Percentiles rank a stretch among this genome's conserved stretches.
Conservation (phyloP, 2,797 vertebrate genomes). For the Myripristis jacobus region DNA sequence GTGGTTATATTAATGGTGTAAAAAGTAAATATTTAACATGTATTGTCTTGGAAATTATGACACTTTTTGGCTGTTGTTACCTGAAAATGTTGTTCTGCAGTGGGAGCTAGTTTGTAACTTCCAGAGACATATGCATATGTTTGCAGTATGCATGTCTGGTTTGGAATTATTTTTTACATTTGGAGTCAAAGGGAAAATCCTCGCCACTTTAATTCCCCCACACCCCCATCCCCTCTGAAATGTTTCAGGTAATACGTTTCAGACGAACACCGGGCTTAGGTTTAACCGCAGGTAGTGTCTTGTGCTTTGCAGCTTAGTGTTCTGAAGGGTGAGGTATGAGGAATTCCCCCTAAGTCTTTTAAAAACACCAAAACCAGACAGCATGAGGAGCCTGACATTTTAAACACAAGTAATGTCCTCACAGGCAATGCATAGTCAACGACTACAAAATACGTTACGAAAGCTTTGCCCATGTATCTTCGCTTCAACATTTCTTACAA, state of each 20-base stretch:
- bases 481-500: conserved; percentile 8
- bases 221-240: not conserved
- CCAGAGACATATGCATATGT: conserved; percentile 34
- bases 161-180: conserved; percentile 21
- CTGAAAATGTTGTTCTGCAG: conserved; percentile 7
- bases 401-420: conserved; percentile 50
- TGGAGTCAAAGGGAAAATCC: not conserved
- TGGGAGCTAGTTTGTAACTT: not conserved
- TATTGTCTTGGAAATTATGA: conserved; percentile 26
- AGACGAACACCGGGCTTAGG: conserved; percentile 5
- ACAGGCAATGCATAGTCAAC: conserved; percentile 22
- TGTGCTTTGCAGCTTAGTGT: conserved; percentile 5
- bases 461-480: conserved; percentile 33
- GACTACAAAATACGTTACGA: not conserved
- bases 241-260: conserved; percentile 13
- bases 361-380: conserved; percentile 48
- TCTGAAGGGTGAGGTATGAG: conserved; percentile 28
- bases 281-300: conserved; percentile 44
- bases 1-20: no score
- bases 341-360: conserved; percentile 65
- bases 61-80: no score
- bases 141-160: conserved; percentile 28
- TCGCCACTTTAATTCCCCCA: not conserved
- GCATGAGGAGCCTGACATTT: conserved; percentile 28
- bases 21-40: not conserved